Evolutionary conservation across 2,888 invertebrate genomes (phyloP), one percentile per base, ranked within the genome.

Genomic region (Philopedon plagiatum): DNA sequence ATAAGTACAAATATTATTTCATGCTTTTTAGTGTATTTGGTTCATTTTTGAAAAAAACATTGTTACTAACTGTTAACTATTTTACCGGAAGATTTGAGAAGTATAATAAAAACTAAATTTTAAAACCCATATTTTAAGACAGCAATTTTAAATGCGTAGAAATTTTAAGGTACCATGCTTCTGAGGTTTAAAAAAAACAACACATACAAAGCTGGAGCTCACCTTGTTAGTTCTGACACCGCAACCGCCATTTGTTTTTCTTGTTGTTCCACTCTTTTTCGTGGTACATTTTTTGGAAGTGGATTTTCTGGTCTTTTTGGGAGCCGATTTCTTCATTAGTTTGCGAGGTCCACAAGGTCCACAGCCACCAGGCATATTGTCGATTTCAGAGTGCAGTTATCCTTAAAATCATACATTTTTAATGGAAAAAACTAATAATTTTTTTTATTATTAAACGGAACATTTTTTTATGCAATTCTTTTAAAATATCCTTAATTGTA

Each of bases 361-460:
- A 26, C 65, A 65, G 54, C 65, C 65, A 49, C 66, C 49, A 32
- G 67, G 67, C 67, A 67, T 67, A 19, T 37, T 60, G 58, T 60
- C 60, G 15, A 8, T 65, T 39, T 46, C 13, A 2, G 32, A 21
- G 11, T 18, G 56, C 66, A 64, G 64, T 64, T 39, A 15, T 64
- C 64, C 56, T 9, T 1, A 19, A 49, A 61, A 18, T 15, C 2
- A 46, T 0, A 37, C 2, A 37, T 37, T 37, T 19, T 37, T 37
- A n/a, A n/a, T 4, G 13, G 37, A n/a, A n/a, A 11, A 37, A 37
- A n/a, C 13, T 29, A 29, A 29, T 29, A 5, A 5, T 29, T 29
- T 5, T 29, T 29, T 29, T 29, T 29, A 29, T 29, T 29, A 5
- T 29, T 5, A 29, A n/a, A n/a, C n/a, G n/a, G n/a, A n/a, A n/a